Percentiles rank a stretch among this genome's conserved stretches.
Conservation (phyloP, 2,113 vertebrate species). For the Ariopsis seemanni region DNA sequence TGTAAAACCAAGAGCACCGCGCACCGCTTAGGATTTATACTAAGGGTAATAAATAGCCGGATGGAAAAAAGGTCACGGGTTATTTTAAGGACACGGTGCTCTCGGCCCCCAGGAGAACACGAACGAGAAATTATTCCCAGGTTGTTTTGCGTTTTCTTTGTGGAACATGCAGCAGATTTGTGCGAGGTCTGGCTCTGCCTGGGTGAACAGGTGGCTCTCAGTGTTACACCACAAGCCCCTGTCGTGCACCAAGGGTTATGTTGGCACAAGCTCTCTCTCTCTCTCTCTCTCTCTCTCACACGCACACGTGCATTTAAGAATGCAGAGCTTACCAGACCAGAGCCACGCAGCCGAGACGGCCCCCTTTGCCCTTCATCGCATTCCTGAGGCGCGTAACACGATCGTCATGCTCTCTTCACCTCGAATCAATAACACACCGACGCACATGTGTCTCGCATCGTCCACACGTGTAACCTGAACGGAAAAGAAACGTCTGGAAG, state of each 20-base stretch:
- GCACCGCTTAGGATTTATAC: neutral
- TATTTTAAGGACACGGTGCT: constrained; percentile 13
- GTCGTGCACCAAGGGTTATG: constrained; percentile 34
- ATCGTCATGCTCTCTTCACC: neutral
- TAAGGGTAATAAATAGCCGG: neutral
- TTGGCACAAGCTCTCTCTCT: constrained; percentile 13
- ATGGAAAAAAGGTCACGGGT: neutral
- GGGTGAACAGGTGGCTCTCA: constrained; percentile 31
- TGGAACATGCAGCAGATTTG: neutral
- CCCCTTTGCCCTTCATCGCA: neutral
- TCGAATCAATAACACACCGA: neutral
- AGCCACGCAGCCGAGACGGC: neutral
- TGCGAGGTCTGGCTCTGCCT: neutral
- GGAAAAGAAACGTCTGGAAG: too few relatives aligned
- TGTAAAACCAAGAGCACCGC: neutral
- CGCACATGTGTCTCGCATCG: neutral
- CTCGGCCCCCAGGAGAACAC: neutral
- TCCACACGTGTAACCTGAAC: neutral
- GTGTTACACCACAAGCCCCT: neutral
- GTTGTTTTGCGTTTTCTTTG: neutral
- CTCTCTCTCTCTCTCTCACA: neutral
- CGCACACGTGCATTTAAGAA: neutral
- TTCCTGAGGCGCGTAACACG: neutral
- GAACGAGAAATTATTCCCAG: neutral
- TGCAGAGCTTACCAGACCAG: neutral